These are phyloP conservation scores for Leucoptera coffeella DNA, from an alignment of 2,888 invertebrate species.

Conservation along the genomic window DNA sequence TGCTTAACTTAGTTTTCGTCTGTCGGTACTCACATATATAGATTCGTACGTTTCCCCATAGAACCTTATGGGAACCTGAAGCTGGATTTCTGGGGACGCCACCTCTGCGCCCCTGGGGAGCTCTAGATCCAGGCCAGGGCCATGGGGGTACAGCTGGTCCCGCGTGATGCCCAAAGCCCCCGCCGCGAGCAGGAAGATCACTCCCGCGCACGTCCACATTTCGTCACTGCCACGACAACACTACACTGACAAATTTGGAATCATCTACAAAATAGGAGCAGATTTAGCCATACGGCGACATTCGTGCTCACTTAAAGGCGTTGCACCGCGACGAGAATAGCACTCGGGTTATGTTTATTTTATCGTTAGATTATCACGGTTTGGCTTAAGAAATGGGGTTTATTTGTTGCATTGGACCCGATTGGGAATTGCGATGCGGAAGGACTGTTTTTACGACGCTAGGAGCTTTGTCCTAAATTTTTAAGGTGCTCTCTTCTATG, in stretches of 20 bases:
- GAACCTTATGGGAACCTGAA: conserved; percentile 71
- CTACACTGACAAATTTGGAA: neutral
- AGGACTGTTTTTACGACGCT: too few species aligned
- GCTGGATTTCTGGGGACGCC: conserved; percentile 57
- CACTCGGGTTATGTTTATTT: too few species aligned
- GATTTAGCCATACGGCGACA: too few species aligned
- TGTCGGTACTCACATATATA: conserved; percentile 78
- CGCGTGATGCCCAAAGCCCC: conserved; percentile 33
- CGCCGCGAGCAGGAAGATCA: conserved; percentile 19
- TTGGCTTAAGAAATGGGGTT: too few species aligned
- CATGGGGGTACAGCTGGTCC: conserved; percentile 57
- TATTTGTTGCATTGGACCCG: too few species aligned
- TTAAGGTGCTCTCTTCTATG: too few species aligned
- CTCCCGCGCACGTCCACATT: conserved; percentile 39
- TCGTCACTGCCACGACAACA: conserved; percentile 6
- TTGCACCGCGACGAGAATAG: too few species aligned
- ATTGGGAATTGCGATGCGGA: too few species aligned
- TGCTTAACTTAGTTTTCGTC: too few species aligned
- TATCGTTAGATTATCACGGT: too few species aligned
- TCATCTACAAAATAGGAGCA: neutral
- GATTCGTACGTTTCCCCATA: conserved; percentile 70
- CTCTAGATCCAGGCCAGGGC: conserved; percentile 43
- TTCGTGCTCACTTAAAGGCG: too few species aligned
- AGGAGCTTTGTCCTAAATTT: too few species aligned
- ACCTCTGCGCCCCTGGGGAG: conserved; percentile 55